These are phyloP conservation scores for Cheumatopsyche charites DNA, from an alignment of 1,140 invertebrate genomes.

Conservation along the genomic window DNA sequence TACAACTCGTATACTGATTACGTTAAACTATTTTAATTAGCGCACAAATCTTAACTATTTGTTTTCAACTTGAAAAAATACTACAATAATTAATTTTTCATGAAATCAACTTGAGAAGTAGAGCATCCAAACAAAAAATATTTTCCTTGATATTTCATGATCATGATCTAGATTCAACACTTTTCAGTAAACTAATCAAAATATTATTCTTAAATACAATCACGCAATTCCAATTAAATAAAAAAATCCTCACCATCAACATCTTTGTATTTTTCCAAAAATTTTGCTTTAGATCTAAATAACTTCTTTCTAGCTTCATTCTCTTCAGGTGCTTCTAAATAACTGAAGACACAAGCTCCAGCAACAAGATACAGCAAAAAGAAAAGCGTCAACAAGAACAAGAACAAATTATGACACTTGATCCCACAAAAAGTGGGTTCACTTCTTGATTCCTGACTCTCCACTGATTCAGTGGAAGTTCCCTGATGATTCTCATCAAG, in stretches of 20 bases:
- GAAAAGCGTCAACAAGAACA: conserved; percentile 52
- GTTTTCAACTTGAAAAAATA: too few species aligned
- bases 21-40: too few species aligned
- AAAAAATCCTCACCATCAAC: conserved; percentile 59
- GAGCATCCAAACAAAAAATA: too few species aligned
- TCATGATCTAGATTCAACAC: too few species aligned
- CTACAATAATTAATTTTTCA: too few species aligned
- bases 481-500: neutral
- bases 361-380: conserved; percentile 76
- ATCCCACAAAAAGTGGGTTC: neutral
- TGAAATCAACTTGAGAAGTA: too few species aligned
- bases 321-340: conserved; percentile 75
- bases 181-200: too few species aligned
- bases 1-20: too few species aligned
- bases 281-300: conserved; percentile 62
- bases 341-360: conserved; percentile 78
- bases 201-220: neutral
- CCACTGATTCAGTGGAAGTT: neutral
- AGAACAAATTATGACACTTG: neutral
- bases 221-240: neutral
- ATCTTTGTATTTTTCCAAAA: conserved; percentile 62
- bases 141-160: too few species aligned
- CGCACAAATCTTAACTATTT: too few species aligned
- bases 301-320: conserved; percentile 62
- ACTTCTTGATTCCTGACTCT: neutral